Evolutionary conservation across 2,113 vertebrate genomes (phyloP).

Genomic region (Eudyptes chrysolophus): DNA sequence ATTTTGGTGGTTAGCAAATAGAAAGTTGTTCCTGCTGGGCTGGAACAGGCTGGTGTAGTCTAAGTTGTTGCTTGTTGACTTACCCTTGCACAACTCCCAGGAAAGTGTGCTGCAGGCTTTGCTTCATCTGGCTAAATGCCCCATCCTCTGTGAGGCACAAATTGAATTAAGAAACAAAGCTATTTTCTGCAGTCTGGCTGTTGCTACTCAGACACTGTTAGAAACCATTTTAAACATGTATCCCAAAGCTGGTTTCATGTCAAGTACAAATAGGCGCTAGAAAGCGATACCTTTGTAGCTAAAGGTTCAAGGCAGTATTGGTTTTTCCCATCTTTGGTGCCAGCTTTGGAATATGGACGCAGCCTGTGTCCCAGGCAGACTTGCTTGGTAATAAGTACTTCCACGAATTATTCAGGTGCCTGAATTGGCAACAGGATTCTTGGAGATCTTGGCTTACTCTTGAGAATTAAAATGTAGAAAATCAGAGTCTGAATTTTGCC

Average conservation of each 20-base stretch:
- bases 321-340: neutral
- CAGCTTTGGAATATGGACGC: neutral
- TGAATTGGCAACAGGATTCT: neutral
- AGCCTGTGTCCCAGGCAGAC: neutral
- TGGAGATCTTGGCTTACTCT: neutral
- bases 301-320: neutral
- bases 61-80: slow-evolving; percentile 32
- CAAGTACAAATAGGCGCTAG: neutral
- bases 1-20: neutral
- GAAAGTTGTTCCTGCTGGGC: neutral
- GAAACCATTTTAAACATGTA: neutral
- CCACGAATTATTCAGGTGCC: neutral
- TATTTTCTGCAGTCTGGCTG: slow-evolving; percentile 3
- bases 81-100: slow-evolving; percentile 14
- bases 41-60: slow-evolving; percentile 7
- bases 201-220: neutral
- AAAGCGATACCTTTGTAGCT: neutral
- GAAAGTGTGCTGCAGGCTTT: slow-evolving; percentile 20
- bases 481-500: neutral
- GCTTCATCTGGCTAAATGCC: slow-evolving; percentile 25
- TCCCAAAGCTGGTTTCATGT: neutral
- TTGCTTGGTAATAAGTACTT: neutral
- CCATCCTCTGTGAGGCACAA: neutral
- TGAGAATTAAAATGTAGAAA: neutral
- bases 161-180: slow-evolving; percentile 19